A percentile compares a stretch with the other conserved stretches of the same genome.
Conservation (phyloP, 2,888 invertebrate species). For the Pherbina coryleti region DNA sequence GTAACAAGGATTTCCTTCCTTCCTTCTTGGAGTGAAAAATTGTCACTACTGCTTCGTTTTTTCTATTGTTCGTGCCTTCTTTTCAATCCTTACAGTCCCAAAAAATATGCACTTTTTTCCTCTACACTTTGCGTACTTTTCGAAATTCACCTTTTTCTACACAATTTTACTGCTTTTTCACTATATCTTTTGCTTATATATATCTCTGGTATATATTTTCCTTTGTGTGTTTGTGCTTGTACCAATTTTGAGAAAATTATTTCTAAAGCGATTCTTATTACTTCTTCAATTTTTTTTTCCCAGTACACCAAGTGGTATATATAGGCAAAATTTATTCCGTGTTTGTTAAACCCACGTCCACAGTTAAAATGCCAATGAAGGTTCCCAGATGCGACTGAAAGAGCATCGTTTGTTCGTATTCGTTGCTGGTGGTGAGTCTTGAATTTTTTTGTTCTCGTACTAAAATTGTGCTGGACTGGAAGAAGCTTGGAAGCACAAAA, state of each 20-base stretch:
- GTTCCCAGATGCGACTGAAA: constrained; percentile 60
- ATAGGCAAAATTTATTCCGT: constrained; percentile 31
- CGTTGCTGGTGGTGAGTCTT: constrained; percentile 24
- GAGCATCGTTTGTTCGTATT: constrained; percentile 50
- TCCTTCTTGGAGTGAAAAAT: neutral
- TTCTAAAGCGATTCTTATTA: neutral
- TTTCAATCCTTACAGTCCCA: neutral
- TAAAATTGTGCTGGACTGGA: neutral
- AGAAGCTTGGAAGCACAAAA: constrained; percentile 26
- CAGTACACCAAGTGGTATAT: constrained; percentile 13
- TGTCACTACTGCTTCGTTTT: neutral
- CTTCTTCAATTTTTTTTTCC: constrained; percentile 24
- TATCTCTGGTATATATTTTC: constrained; percentile 44
- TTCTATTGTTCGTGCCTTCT: neutral
- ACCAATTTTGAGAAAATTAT: constrained; percentile 32
- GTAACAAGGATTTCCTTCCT: constrained; percentile 55
- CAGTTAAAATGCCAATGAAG: constrained; percentile 70
- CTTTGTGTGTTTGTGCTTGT: constrained; percentile 47
- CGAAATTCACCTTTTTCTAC: constrained; percentile 31
- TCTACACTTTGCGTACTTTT: neutral
- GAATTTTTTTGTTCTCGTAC: too few species aligned
- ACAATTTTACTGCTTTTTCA: constrained; percentile 41
- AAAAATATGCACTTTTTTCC: neutral
- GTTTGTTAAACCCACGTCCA: constrained; percentile 56
- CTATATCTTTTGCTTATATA: constrained; percentile 34